Base-by-base conservation (phyloP, 2,113 vertebrate species). In the Rhinichthys klamathensis region DNA sequence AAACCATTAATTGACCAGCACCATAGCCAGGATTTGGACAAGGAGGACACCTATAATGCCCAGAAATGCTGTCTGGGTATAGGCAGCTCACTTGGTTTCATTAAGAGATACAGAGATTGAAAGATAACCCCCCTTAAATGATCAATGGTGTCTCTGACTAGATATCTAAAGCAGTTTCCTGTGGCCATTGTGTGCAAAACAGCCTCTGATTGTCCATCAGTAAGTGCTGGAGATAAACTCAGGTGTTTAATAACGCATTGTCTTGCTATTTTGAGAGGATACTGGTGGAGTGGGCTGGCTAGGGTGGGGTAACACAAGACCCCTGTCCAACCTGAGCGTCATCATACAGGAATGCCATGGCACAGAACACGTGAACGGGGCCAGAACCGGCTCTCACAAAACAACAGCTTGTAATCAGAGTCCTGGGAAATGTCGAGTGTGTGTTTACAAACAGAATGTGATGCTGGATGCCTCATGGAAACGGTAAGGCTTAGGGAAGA, bases 131-230 rank as follows among this genome's bases (percentile, higher is more conserved):
- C 35, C 41, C 3, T 51, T 11, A 46, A 60, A 60, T 83, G 81
- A 86, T 84, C 67, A 86, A 63, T 25, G 32, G 27, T 83, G 74
- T 27, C 44, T 41, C 16, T 83, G 18, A 51, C 41, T 73, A 56
- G 41, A 83, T 81, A 86, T 88, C 81, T 80, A 46, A 83, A 38
- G 13, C 70, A 1, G 35, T 25, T 73, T 86, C 84, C 60, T 75
- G 27, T 15, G 41, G 69, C 74, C 88, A 87, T 87, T 87, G 88
- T 89, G 86, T 89, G 84, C 13, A 73, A 80, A 67, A 80, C 80
- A 80, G 67, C 60, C 73, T 79, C 27, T 85, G 21, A 73, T 44
- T 61, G 76, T 21, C 60, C 79, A 77, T 72, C 49, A 79, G 74
- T 54, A n/a, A 25, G 11, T 38, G 25, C 27, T 27, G 56, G 46